Percentiles rank a stretch among this genome's conserved stretches.
These are phyloP conservation scores for Danio albolineatus DNA, from an alignment of 2,797 vertebrate genomes.

Conservation along the genomic window DNA sequence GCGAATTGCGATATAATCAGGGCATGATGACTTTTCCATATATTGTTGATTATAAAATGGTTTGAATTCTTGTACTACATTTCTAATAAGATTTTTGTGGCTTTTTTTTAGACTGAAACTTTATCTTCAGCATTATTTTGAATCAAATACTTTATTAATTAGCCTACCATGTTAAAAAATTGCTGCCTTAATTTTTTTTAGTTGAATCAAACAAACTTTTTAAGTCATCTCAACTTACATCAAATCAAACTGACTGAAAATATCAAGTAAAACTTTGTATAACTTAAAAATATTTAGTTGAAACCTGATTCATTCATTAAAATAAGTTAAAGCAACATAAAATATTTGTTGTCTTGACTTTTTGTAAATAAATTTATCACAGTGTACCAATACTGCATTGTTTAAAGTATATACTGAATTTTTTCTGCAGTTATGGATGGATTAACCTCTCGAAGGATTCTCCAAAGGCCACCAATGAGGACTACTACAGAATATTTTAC, in stretches of 20 bases:
- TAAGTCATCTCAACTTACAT: too few species aligned
- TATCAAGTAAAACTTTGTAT: too few species aligned
- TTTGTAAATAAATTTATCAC: too few species aligned
- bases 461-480: not conserved
- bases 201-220: too few species aligned
- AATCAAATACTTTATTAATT: not conserved
- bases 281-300: too few species aligned
- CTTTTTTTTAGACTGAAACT: not conserved
- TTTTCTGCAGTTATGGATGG: slow-evolving; percentile 3
- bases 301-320: too few species aligned
- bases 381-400: not conserved
- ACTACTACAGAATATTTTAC: not conserved
- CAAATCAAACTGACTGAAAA: too few species aligned
- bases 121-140: not conserved
- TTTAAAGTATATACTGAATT: not conserved
- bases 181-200: too few species aligned
- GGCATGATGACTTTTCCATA: not conserved
- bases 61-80: too few species aligned
- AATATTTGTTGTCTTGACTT: too few species aligned
- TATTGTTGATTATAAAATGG: not conserved
- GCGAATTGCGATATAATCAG: not conserved
- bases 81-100: not conserved
- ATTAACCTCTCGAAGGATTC: not conserved
- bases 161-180: too few species aligned
- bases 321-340: too few species aligned